These are phyloP conservation scores for Chroicocephalus ridibundus DNA, from an alignment of 2,113 vertebrate genomes.

Conservation along the genomic window DNA sequence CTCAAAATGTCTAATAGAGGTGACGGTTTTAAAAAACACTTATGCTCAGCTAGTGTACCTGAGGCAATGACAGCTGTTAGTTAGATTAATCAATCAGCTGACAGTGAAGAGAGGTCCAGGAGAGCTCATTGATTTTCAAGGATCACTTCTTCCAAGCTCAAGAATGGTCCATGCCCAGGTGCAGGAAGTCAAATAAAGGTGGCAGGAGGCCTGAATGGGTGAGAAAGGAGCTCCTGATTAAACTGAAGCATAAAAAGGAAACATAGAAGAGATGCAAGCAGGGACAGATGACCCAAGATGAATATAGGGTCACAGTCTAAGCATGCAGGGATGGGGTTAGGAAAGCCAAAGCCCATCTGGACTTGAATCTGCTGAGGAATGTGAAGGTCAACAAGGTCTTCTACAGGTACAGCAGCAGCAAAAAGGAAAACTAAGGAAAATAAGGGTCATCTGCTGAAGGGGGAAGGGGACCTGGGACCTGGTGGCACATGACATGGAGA, in stretches of 20 bases:
- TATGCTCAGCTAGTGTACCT: not conserved
- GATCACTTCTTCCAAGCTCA: not conserved
- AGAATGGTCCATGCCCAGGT: not conserved
- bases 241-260: not conserved
- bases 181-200: not conserved
- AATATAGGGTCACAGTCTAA: not conserved
- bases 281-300: not conserved
- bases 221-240: not conserved
- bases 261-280: not conserved
- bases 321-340: not conserved
- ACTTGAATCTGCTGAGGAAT: not conserved
- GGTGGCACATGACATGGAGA: not conserved
- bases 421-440: not conserved
- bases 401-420: not conserved
- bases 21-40: not conserved
- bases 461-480: rapidly evolving
- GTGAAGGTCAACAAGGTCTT: not conserved
- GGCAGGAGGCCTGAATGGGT: not conserved
- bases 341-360: not conserved
- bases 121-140: not conserved
- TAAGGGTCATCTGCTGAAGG: not conserved
- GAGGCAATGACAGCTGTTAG: not conserved
- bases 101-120: not conserved
- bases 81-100: not conserved
- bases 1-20: not conserved